Conservation (phyloP, 1,140 invertebrate species). For the Sycophaga agraensis region DNA sequence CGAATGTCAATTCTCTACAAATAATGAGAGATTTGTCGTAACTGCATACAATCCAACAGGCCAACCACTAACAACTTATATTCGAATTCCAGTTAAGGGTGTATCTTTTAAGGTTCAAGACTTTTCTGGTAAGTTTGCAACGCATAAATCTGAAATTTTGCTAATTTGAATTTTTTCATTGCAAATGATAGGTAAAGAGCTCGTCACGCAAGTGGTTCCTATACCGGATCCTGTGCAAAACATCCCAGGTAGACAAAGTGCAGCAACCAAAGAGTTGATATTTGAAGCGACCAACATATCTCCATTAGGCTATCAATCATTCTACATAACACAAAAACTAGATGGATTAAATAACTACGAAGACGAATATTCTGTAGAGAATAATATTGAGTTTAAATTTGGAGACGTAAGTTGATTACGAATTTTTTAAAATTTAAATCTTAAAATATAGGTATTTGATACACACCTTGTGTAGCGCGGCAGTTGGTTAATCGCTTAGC, state of each 20-base stretch:
- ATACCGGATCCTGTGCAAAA: conserved; percentile 62
- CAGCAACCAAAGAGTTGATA: conserved; percentile 65
- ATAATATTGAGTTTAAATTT: no score
- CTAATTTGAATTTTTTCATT: no score
- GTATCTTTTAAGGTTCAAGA: conserved; percentile 66
- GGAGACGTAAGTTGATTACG: no score
- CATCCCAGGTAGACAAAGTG: conserved; percentile 66
- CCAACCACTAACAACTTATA: conserved; percentile 63
- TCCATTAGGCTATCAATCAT: conserved; percentile 67
- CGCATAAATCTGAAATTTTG: no score
- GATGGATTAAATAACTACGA: no score
- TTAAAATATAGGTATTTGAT: no score
- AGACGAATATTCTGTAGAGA: no score
- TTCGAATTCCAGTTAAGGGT: conserved; percentile 71
- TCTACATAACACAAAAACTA: conserved; percentile 55
- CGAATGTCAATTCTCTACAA: conserved; percentile 65
- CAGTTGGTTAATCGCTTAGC: no score
- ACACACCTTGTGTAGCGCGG: no score
- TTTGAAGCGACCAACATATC: conserved; percentile 67
- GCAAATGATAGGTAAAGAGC: conserved; percentile 56
- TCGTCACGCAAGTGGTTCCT: conserved; percentile 65
- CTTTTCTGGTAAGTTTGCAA: conserved; percentile 56
- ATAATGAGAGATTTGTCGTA: conserved; percentile 64
- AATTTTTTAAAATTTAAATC: no score
- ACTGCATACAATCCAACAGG: conserved; percentile 83